Evolutionary conservation across 2,888 invertebrate genomes (phyloP), one percentile per base, ranked within the genome.

Genomic region (Lobophora halterata): DNA sequence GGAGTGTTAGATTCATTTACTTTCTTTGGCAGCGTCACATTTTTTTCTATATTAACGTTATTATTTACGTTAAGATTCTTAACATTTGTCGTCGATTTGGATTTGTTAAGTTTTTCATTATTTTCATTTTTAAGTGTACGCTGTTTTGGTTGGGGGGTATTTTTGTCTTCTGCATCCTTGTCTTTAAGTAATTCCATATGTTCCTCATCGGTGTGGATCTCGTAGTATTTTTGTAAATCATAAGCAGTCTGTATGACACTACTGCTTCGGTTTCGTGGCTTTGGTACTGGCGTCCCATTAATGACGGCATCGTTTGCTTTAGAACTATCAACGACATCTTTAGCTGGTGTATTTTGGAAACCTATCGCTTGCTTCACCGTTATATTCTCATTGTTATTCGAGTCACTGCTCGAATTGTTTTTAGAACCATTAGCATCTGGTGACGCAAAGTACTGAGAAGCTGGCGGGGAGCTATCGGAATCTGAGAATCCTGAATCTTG

Each of bases 401-500:
- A 85, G 54, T 86, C 85, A 32, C 74, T 82, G 49, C 71, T 80
- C 1, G 78, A 82, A 61, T 79, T 85, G 43, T 81, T 76, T 42
- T 66, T 79, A 3, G 65, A 60, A 13, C 79, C 73, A 26, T 63
- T 68, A 29, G 50, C 64, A 19, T 79, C 79, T 5, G 79, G 73
- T 1, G 79, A 68, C 2, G 67, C 70, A 49, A 81, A 83, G 52
- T 85, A 82, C 49, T 87, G 82, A 1, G 83, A 81, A 2, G 71
- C 72, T 0, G 88, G 87, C n/a, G 90, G 89, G 1, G 91, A 91
- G 54, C 89, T 89, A 58, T 93, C 94, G 0, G 93, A 93, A 61
- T 94, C 94, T 0, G 94, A 94, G 72, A 94, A 94, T 1, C 94
- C 94, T 0, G 94, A 94, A 72, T 94, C 94, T 73, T 93, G 93